A percentile compares a stretch with the other conserved stretches of the same genome.
phyloP scores from a whole-genome alignment of 2,797 vertebrate species.

The Acestrorhynchus altus region DNA sequence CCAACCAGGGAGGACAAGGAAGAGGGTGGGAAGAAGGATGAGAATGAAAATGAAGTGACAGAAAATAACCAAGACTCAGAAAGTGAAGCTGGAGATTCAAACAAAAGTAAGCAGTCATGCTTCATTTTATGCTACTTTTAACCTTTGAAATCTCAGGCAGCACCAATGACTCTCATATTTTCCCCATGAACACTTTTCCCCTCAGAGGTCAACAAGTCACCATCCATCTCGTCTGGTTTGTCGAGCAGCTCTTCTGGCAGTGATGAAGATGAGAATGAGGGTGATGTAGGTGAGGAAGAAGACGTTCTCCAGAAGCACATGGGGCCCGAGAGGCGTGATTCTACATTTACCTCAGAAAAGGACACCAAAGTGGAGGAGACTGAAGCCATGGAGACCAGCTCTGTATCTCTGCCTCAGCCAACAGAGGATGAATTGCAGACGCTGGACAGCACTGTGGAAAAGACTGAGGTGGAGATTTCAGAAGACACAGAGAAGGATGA shows the following conservation, averaged over 20 bases:
- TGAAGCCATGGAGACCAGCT: slow-evolving; percentile 7
- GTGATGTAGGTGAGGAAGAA: slow-evolving; percentile 52
- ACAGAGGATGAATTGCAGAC: slow-evolving; percentile 48
- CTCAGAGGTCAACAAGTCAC: slow-evolving; percentile 63
- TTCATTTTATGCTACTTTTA: not conserved
- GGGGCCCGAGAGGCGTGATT: slow-evolving; percentile 29
- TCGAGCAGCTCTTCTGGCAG: slow-evolving; percentile 70
- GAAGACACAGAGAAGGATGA: slow-evolving; percentile 60
- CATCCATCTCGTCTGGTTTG: slow-evolving; percentile 70
- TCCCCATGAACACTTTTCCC: not conserved
- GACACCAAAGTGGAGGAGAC: slow-evolving; percentile 53
- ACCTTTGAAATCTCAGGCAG: not conserved
- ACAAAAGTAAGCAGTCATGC: slow-evolving; percentile 73
- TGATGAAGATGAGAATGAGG: slow-evolving; percentile 69
- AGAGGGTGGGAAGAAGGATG: slow-evolving; percentile 64
- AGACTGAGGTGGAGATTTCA: slow-evolving; percentile 55
- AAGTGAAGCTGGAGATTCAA: slow-evolving; percentile 70
- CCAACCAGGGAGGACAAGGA: slow-evolving; percentile 63
- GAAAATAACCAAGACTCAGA: slow-evolving; percentile 65
- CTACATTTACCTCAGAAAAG: slow-evolving; percentile 28
- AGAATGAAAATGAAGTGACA: slow-evolving; percentile 56
- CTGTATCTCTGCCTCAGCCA: slow-evolving; percentile 33
- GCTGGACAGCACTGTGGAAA: slow-evolving; percentile 50
- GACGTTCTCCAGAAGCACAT: slow-evolving; percentile 54
- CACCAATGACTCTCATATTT: not conserved